A percentile compares a stretch with the other conserved stretches of the same genome.
phyloP scores from a whole-genome alignment of 2,888 invertebrate genomes.

The Busseola fusca region DNA sequence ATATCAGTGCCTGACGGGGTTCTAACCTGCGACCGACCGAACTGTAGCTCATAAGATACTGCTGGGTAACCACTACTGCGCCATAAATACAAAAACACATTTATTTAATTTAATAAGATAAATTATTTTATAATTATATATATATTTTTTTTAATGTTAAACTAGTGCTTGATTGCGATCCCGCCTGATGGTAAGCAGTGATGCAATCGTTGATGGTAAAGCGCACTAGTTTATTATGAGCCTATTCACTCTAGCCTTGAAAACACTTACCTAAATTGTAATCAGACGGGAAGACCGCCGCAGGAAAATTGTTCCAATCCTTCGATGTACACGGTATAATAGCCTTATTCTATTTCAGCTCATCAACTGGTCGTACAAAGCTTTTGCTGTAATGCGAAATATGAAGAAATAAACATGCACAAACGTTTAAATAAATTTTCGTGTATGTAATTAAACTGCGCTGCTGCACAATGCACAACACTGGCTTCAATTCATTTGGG shows the following conservation, averaged over 20 bases:
- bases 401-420: conserved; percentile 79
- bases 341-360: conserved; percentile 74
- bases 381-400: conserved; percentile 86
- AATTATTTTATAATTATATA: conserved; percentile 7
- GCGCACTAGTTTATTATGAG: no score
- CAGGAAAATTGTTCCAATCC: no score
- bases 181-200: no score
- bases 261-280: no score
- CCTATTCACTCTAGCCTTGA: no score
- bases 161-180: no score
- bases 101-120: no score
- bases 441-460: conserved; percentile 60
- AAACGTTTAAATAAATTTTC: conserved; percentile 45
- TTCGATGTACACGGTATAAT: no score
- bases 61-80: neutral
- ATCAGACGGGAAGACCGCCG: no score
- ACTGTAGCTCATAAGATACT: neutral
- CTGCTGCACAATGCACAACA: conserved; percentile 61
- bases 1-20: neutral
- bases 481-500: conserved; percentile 62
- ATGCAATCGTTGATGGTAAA: no score
- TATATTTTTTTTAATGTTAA: no score
- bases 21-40: neutral
- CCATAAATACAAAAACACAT: neutral
- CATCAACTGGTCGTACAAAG: conserved; percentile 88